Percentiles rank a stretch among this genome's conserved stretches.
Conservation (phyloP, 2,888 invertebrate genomes). For the Hydropsyche betteni region DNA sequence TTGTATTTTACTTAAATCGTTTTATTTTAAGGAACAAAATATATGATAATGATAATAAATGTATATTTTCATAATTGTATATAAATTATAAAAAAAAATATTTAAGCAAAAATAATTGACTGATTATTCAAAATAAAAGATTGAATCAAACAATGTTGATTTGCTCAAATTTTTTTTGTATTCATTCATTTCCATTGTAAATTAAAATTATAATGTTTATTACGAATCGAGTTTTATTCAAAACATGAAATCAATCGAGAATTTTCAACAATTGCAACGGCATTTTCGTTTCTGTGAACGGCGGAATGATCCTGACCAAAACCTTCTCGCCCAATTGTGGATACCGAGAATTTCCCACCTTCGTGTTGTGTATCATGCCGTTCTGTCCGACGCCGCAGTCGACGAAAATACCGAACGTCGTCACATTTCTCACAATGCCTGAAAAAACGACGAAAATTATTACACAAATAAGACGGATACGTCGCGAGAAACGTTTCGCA, state of each 20-base stretch:
- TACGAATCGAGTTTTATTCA: constrained; percentile 36
- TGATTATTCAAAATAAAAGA: constrained; percentile 20
- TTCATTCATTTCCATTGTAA: constrained; percentile 6
- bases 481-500: constrained; percentile 29
- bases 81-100: constrained; percentile 5
- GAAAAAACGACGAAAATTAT: constrained; percentile 39
- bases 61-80: constrained; percentile 26
- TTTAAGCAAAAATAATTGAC: constrained; percentile 19
- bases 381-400: constrained; percentile 81
- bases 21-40: too few relatives aligned
- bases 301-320: constrained; percentile 69
- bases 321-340: constrained; percentile 76
- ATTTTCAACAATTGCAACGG: constrained; percentile 64
- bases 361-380: constrained; percentile 75
- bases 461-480: too few relatives aligned
- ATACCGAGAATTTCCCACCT: constrained; percentile 64
- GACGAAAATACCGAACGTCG: constrained; percentile 91
- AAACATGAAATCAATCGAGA: constrained; percentile 56
- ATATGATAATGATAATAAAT: background rate
- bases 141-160: background rate
- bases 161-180: constrained; percentile 7
- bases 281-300: constrained; percentile 70
- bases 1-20: too few relatives aligned
- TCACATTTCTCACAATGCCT: constrained; percentile 87
- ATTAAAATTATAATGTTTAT: constrained; percentile 17